These are phyloP conservation scores for Sycophila sp. DNA, from an alignment of 1,140 invertebrate genomes.

Conservation along the genomic window DNA sequence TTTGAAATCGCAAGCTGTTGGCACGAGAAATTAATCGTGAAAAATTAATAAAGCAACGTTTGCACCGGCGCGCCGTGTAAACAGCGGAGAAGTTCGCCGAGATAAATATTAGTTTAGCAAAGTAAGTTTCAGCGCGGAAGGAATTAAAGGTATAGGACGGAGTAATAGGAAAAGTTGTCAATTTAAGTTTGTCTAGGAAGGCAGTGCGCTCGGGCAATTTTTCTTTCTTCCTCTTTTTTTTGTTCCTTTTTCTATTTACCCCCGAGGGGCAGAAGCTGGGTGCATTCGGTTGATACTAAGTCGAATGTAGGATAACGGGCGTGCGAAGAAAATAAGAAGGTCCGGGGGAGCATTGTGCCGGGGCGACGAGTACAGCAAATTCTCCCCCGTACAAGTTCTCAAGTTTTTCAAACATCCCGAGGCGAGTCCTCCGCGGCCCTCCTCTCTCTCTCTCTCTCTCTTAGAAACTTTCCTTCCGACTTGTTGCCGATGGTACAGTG, in stretches of 20 bases:
- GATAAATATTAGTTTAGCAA: not conserved
- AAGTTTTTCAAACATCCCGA: conserved; percentile 51
- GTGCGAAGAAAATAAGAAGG: not conserved
- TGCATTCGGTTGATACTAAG: not conserved
- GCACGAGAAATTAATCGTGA: too few species aligned
- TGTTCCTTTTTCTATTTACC: too few species aligned
- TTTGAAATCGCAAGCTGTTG: too few species aligned
- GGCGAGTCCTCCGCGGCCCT: conserved; percentile 31
- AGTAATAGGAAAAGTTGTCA: conserved; percentile 34
- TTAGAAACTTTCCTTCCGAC: conserved; percentile 51
- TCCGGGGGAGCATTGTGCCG: not conserved
- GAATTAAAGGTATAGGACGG: not conserved
- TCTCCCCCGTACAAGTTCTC: conserved; percentile 43
- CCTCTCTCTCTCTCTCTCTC: too few species aligned
- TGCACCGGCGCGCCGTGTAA: too few species aligned
- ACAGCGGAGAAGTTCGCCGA: not conserved
- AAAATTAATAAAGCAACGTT: too few species aligned
- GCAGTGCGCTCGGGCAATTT: not conserved
- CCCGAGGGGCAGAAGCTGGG: too few species aligned
- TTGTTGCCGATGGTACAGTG: conserved; percentile 48
- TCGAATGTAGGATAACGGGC: not conserved
- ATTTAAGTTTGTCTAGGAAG: conserved; percentile 18
- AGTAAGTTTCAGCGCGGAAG: not conserved
- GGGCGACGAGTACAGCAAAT: conserved; percentile 40
- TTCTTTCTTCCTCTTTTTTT: too few species aligned